phyloP scores from a whole-genome alignment of 23 tunicate species.

The Phallusia fumigata region DNA sequence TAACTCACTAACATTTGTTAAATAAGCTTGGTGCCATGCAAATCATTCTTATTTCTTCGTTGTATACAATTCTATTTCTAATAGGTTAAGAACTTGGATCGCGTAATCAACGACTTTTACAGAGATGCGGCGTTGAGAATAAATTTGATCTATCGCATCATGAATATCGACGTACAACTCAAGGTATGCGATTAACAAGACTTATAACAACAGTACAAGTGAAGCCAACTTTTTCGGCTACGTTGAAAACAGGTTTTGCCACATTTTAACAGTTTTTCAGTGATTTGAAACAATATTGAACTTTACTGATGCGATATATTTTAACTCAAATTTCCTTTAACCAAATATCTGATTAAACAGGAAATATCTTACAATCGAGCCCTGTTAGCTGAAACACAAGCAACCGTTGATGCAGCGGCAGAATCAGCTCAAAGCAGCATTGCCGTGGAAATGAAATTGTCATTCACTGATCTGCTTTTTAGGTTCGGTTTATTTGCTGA shows the following conservation, averaged over 20 bases:
- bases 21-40: too few species aligned
- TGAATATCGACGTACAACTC: slow-evolving; percentile 44
- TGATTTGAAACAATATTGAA: too few species aligned
- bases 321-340: background rate
- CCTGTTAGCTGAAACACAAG: slow-evolving; percentile 24
- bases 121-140: slow-evolving; percentile 38
- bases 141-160: slow-evolving; percentile 28
- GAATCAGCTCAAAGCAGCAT: slow-evolving; percentile 17
- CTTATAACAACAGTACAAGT: too few species aligned
- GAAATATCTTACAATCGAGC: slow-evolving; percentile 26
- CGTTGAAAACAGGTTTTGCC: too few species aligned
- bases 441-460: slow-evolving; percentile 9
- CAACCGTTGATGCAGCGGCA: slow-evolving; percentile 21
- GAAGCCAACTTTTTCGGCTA: too few species aligned
- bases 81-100: slow-evolving; percentile 26
- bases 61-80: too few species aligned
- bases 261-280: too few species aligned
- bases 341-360: background rate
- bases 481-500: too few species aligned
- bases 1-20: too few species aligned
- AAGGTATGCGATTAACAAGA: background rate
- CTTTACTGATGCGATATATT: too few species aligned
- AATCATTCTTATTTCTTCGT: too few species aligned
- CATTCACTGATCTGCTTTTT: slow-evolving; percentile 30
- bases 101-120: slow-evolving; percentile 28